Base-by-base conservation (phyloP, 2,888 invertebrate species). In the Smittia aterrima region DNA sequence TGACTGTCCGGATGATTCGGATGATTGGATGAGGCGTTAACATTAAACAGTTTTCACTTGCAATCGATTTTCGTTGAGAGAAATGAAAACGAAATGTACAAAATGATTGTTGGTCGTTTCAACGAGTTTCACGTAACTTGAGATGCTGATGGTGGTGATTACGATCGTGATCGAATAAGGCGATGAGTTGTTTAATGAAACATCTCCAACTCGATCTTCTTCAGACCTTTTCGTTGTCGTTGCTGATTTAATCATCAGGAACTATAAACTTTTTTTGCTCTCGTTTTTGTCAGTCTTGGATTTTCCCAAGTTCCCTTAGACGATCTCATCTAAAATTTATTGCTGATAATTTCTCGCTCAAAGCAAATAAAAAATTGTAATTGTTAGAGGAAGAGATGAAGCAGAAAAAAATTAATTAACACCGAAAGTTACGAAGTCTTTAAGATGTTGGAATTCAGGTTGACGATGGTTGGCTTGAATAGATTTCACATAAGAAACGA, bases 11-110 rank as follows among this genome's bases (percentile, higher is more conserved):
- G 22, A 58, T 58, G 58, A 58, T 18, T 58, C 58, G 58, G 22
- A 27, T 64, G 64, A 64, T 64, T 64, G 64, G 64, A 64, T 20
- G 58, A 58, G 64, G 64, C 64, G 64, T 64, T 18, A 58, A 58
- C 58, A 2, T 2, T 58, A 64, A 64, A 27, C 64, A 20, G 64
- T 64, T 64, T 64, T 64, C 64, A 27, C 64, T 64, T 24, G 64
- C 22, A 18, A 13, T 58, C 58, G 18, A 47, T 47, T 47, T 58
- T 58, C 58, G 58, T 47, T 4, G 22, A 58, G 22, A 18, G 20
- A n/a, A 58, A 7, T 58, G 58, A 58, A 47, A 16, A 47, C 16
- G 58, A 58, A 20, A 58, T 20, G 22, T 13, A 58, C 4, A 20
- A 58, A 18, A n/a, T 7, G 58, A 58, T 11, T 58, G 58, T 7